Base-by-base conservation (phyloP, 2,888 invertebrate species). In the Trichogramma dendrolimi region DNA sequence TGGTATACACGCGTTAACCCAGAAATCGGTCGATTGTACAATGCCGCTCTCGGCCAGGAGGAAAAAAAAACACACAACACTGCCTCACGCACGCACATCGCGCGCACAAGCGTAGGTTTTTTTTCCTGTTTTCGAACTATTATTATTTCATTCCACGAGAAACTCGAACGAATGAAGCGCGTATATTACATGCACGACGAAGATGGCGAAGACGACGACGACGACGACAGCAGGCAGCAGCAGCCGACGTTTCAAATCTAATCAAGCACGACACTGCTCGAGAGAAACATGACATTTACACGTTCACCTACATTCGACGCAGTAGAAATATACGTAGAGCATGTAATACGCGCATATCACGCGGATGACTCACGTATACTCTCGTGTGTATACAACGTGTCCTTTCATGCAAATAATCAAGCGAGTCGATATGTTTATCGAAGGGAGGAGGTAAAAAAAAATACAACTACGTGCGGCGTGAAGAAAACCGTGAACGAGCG, bases 401-500 rank as follows among this genome's bases (percentile, higher is more conserved):
- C 27, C 27, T 27, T n/a, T 51, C 42, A 41, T 27, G 41, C 4
- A 6, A 46, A 39, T 42, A 46, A 55, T 42, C 39, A 27, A 40
- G 48, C 8, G 4, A 55, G 44, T 27, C n/a, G 38, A 5, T 14
- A 41, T 55, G 27, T 7, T 55, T 47, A 50, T 27, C 48, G 14
- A 27, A 48, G 11, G 39, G 8, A 6, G 7, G 10, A 6, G 46
- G 7, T 14, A 39, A 56, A 50, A 56, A 48, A 51, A 11, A 55
- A 11, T 38, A 8, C 8, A 8, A 11, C 27, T 27, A 27, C 46
- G 38, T 44, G 46, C 47, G 42, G 8, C 38, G 27, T 27, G 27
- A 39, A 38, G 38, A 7, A n/a, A 48, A 14, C 6, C 48, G 53
- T 56, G 62, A 62, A 62, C 59, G 47, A 8, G 6, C 38, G 56